Evolutionary conservation across 2,888 invertebrate genomes (phyloP), one percentile per base, ranked within the genome.

Genomic region (Acrobasis suavella): DNA sequence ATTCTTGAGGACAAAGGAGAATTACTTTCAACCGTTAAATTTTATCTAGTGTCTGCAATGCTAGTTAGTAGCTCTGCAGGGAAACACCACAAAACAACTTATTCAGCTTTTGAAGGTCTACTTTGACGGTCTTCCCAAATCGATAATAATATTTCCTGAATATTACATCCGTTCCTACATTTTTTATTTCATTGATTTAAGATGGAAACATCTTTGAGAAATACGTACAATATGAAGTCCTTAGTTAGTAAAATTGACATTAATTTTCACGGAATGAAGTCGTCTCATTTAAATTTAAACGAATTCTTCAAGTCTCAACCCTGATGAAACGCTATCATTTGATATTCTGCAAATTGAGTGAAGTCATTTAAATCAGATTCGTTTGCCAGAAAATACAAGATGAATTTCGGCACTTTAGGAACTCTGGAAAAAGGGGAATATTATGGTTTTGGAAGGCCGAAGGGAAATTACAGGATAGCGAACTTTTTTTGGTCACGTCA

Each of bases 311-410:
- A 55, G 54, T 54, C n/a, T n/a, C 37, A 32, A 52, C 52, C 37
- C 54, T n/a, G 32, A 54, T 54, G 2, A 38, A 38, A 38, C 54
- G 6, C 54, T 38, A 55, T 39, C 39, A 55, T 6, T 55, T 39
- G 9, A 55, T 55, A 38, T 55, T 55, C 39, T 16, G 55, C 55
- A 55, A 55, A 55, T 16, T 38, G 39, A 38, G 55, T 9, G 39
- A 16, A 55, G 55, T 39, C 9, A 14, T 52, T 38, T 55, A 9
- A 55, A 55, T 55, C 39, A 16, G 39, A 39, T 39, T 39, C 39
- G 7, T 46, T 46, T n/a, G 16, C 55, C 55, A 16, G 5, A 55
- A 39, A 55, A 17, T 55, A 16, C 16, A 39, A 39, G 16, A 39
- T n/a, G 39, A 55, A 39, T 39, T 37, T 37, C 5, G 55, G 16